Evolutionary conservation across 1,140 invertebrate genomes (phyloP).

Genomic region (Hyphantria cunea): DNA sequence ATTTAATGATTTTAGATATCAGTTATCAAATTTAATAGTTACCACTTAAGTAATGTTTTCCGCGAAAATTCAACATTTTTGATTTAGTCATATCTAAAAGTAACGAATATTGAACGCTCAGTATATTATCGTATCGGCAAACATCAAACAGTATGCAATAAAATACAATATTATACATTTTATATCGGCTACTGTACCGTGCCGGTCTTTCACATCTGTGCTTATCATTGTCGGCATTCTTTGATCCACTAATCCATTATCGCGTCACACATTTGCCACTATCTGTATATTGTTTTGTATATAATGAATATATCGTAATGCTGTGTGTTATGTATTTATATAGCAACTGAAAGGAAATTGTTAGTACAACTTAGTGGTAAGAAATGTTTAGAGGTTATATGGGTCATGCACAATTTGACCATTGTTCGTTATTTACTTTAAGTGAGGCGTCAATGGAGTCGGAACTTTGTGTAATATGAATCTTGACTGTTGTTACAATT

Average conservation of each 20-base stretch:
- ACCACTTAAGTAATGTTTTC: background rate
- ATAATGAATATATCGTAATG: slow-evolving; percentile 14
- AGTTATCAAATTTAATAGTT: no score
- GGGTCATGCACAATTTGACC: no score
- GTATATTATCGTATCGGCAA: slow-evolving; percentile 19
- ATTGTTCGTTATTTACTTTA: no score
- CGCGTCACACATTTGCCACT: slow-evolving; percentile 23
- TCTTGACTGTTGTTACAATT: no score
- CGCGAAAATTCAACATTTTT: slow-evolving; percentile 11
- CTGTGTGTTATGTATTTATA: background rate
- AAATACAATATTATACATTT: slow-evolving; percentile 27
- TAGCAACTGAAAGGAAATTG: background rate
- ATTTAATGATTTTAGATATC: no score
- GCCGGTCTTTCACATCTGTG: slow-evolving; percentile 21
- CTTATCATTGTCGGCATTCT: slow-evolving; percentile 19
- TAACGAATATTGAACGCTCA: slow-evolving; percentile 12
- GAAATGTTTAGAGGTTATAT: background rate
- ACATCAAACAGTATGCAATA: slow-evolving; percentile 25
- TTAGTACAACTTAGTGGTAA: background rate
- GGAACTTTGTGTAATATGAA: no score
- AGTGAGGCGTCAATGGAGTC: no score
- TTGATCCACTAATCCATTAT: slow-evolving; percentile 25
- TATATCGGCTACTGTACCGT: slow-evolving; percentile 21
- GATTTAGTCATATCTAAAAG: background rate
- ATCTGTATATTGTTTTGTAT: slow-evolving; percentile 26